Base-by-base conservation (phyloP, 1,140 invertebrate genomes). In the Nephila pilipes region DNA sequence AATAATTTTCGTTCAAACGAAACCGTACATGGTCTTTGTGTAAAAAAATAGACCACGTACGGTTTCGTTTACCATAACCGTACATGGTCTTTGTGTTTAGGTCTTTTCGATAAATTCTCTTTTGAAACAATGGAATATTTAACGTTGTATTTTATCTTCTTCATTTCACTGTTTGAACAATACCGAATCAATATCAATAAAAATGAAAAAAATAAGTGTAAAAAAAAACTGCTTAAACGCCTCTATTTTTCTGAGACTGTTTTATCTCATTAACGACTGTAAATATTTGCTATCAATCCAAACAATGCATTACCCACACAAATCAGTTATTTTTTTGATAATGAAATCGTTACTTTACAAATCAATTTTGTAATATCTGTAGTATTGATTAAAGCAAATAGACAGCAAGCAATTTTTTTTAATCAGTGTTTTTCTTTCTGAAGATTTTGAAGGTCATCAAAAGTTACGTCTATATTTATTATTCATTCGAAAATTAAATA, bases 191-290 rank as follows among this genome's bases (percentile, higher is more conserved):
- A 75, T 75, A 32, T 75, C 69, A 75, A 75, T 36, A 75, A 18
- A 29, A 75, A 75, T 75, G 25, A 75, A 75, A 75, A n/a, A n/a
- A 75, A 75, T 5, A 18, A 20, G 18, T 75, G 2, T 32, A 36
- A 75, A 75, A 75, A 32, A 29, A 75, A 20, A 16, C 25, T 0
- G 3, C 32, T 75, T 75, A 18, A 75, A 75, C 69, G 69, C 69
- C 69, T 36, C 32, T 75, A 46, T 75, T 29, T 75, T 75, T 75
- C 69, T 75, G 29, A 75, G 32, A 25, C 29, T 2, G 18, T 75
- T 18, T 75, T 75, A 75, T 75, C 69, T 75, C 29, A 75, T 75
- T 75, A 75, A 75, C 69, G 69, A 36, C 14, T 75, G 69, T 75
- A 75, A 75, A 75, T 75, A 75, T 75, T 75, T 29, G 69, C 10